These are phyloP conservation scores for Pantherophis guttatus DNA, from an alignment of 2,113 vertebrate species.

Conservation along the genomic window DNA sequence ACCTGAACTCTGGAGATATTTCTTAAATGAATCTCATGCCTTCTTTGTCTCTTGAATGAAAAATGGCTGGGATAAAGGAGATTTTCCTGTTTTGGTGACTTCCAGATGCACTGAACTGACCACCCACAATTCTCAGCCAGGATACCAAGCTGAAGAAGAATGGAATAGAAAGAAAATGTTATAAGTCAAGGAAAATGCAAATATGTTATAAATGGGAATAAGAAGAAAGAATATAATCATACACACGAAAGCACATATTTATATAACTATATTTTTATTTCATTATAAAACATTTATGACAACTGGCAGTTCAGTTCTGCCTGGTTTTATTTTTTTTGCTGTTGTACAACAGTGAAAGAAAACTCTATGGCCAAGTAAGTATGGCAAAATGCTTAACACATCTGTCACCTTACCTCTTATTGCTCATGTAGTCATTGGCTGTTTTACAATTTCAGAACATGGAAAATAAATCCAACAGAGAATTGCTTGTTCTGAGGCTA, in stretches of 20 bases:
- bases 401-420: background rate
- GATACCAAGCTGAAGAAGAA: background rate
- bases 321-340: background rate
- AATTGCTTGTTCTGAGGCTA: background rate
- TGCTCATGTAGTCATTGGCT: background rate
- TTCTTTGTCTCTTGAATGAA: background rate
- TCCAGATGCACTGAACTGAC: background rate
- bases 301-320: background rate
- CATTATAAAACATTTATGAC: background rate
- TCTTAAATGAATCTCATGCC: background rate
- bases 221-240: background rate
- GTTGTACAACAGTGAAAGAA: background rate
- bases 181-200: background rate
- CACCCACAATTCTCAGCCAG: background rate
- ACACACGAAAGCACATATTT: background rate
- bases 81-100: background rate
- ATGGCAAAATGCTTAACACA: background rate
- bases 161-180: background rate
- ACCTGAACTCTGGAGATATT: background rate
- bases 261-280: background rate
- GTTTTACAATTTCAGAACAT: background rate
- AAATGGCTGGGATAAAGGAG: background rate
- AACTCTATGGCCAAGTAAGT: background rate
- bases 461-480: background rate
- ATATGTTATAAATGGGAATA: background rate